phyloP scores from a whole-genome alignment of 2,888 invertebrate species.

The Drosophila percnosoma region DNA sequence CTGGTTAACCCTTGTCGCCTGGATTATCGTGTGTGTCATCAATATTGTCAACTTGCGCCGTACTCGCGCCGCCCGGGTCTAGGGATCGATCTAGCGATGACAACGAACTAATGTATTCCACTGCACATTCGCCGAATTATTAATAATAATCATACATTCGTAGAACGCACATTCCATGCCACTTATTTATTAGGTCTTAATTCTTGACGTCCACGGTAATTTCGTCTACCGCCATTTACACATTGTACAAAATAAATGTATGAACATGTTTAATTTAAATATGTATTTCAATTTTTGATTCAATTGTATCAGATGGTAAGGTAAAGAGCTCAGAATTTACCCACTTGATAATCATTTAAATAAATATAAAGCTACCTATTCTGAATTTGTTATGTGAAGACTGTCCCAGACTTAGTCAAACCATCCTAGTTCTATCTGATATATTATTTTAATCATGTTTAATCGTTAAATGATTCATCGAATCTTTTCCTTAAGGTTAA shows the following conservation, averaged over 20 bases:
- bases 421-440: not conserved
- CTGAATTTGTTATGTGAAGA: not conserved
- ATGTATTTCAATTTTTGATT: not conserved
- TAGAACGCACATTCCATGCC: slow-evolving; percentile 47
- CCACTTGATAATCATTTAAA: too few relatives aligned
- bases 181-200: slow-evolving; percentile 62
- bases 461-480: not conserved
- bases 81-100: slow-evolving; percentile 10
- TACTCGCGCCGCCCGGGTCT: slow-evolving; percentile 81
- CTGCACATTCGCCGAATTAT: slow-evolving; percentile 39
- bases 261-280: slow-evolving; percentile 37
- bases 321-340: not conserved
- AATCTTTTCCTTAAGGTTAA: not conserved
- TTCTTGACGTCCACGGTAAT: slow-evolving; percentile 57
- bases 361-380: not conserved
- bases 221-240: slow-evolving; percentile 49
- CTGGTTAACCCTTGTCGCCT: slow-evolving; percentile 87
- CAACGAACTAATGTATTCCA: slow-evolving; percentile 26
- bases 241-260: slow-evolving; percentile 73
- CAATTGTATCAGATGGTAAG: not conserved
- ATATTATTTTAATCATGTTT: too few relatives aligned
- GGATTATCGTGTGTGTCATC: slow-evolving; percentile 86
- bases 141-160: slow-evolving; percentile 29
- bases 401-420: not conserved
- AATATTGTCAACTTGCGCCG: slow-evolving; percentile 86